Percentiles rank a stretch among this genome's conserved stretches.
phyloP scores from a whole-genome alignment of 23 tunicate genomes.

The Halocynthia roretzi region DNA sequence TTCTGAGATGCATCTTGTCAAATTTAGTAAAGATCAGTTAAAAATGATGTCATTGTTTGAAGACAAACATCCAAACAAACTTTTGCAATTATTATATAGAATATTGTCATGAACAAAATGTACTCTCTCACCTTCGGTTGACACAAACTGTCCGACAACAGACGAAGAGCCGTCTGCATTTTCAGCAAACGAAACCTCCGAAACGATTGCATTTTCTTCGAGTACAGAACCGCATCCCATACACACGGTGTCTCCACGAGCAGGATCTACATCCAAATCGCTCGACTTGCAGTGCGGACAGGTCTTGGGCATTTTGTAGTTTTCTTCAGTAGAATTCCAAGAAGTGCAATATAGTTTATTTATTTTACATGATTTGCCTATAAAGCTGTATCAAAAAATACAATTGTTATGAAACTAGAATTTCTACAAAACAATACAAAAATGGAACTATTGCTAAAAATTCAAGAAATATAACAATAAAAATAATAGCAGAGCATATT shows the following conservation, averaged over 20 bases:
- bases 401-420: no score
- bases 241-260: constrained; percentile 83
- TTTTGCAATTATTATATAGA: no score
- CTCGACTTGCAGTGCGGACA: constrained; percentile 91
- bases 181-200: constrained; percentile 78
- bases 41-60: background rate
- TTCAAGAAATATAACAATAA: no score
- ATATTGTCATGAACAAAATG: background rate
- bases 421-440: no score
- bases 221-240: constrained; percentile 71
- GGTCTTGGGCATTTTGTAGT: constrained; percentile 16
- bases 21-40: background rate
- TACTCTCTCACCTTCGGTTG: constrained; percentile 61
- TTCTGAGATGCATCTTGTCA: no score
- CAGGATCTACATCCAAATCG: constrained; percentile 78
- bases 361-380: background rate
- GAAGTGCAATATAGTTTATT: background rate
- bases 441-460: no score
- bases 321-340: background rate
- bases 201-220: constrained; percentile 86
- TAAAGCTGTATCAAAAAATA: no score
- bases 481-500: no score
- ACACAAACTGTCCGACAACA: constrained; percentile 88
- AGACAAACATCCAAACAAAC: no score
- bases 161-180: constrained; percentile 86